Base-by-base conservation (phyloP, 2,888 invertebrate genomes). In the Cerastoderma edule region DNA sequence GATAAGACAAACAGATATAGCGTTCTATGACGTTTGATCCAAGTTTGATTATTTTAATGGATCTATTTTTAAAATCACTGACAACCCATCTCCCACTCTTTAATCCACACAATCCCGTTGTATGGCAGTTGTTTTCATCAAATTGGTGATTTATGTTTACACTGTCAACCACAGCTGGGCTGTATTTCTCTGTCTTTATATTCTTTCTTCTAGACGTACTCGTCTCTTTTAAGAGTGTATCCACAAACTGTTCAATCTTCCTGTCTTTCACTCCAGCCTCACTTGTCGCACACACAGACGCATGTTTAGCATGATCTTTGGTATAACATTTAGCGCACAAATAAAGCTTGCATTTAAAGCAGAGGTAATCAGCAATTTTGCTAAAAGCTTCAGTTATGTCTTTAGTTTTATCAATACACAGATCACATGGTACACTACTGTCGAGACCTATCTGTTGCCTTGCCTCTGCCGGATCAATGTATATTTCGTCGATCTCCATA, bases 11-110 rank as follows among this genome's bases (percentile, higher is more conserved):
- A 16, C 50, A 22, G 13, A 50, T 50, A n/a, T 50, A 50, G n/a
- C 50, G 50, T 50, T 50, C n/a, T 50, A 50, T n/a, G 5, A 50
- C n/a, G 50, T 50, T 16, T 5, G 10, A 13, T 13, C 50, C 50
- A 50, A 50, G 8, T 13, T n/a, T 50, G n/a, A 50, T n/a, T 50
- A 50, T n/a, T n/a, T 50, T 50, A 50, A 50, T 50, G 22, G n/a
- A 50, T n/a, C 5, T n/a, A 50, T 50, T 50, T 5, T 13, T 16
- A 6, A 13, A 13, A 50, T 50, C 50, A 50, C 50, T n/a, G n/a
- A 50, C 50, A 13, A 50, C n/a, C 50, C 50, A 50, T 22, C 50
- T 13, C 22, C 5, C 22, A 22, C 22, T n/a, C 13, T 50, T 22
- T 22, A 50, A n/a, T 50, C 50, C 50, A 50, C 50, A 50, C 22